Evolutionary conservation across 2,888 invertebrate genomes (phyloP), one percentile per base, ranked within the genome.

Genomic region (Xestia c-nigrum): DNA sequence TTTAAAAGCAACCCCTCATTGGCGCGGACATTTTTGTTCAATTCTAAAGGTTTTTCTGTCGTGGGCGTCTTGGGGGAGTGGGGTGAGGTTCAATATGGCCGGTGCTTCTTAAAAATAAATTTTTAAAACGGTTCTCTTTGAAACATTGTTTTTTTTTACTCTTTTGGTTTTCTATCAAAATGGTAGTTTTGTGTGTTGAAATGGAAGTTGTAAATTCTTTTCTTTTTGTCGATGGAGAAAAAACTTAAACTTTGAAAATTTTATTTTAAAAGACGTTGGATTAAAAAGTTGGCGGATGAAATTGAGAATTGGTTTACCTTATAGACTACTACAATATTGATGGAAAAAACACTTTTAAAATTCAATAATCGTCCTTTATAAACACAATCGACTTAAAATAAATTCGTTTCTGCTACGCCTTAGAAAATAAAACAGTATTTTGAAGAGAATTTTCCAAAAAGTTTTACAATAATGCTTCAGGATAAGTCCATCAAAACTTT

Each of bases 31-130:
- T 96, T 95, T 96, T 96, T 96, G 96, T 96, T 93, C 89, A 93
- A 93, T 95, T 95, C 94, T 93, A 94, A 95, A 95, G 95, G 91
- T 96, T 96, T 96, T 96, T 96, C 94, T 95, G 91, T 91, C 89
- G 94, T 94, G 93, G 96, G 95, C 95, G 96, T 93, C 92, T 90
- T 91, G 78, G 90, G 87, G 90, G 90, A 90, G 89, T 83, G 91
- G 91, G 91, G 91, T 80, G 88, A 90, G 78, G 80, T 74, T 81
- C 91, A 94, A 94, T 84, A 94, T 93, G 94, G 93, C 93, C 90
- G 89, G 46, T 64, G 80, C 85, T 92, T 92, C 94, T 94, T 93
- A 90, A 93, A 94, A 93, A 87, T 87, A 57, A 78, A 85, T 88
- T 88, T 89, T 68, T 77, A 80, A 82, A 76, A 12, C 12, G 57